Evolutionary conservation across 2,113 vertebrate species (phyloP).

Genomic region (Prietella phreatophila): DNA sequence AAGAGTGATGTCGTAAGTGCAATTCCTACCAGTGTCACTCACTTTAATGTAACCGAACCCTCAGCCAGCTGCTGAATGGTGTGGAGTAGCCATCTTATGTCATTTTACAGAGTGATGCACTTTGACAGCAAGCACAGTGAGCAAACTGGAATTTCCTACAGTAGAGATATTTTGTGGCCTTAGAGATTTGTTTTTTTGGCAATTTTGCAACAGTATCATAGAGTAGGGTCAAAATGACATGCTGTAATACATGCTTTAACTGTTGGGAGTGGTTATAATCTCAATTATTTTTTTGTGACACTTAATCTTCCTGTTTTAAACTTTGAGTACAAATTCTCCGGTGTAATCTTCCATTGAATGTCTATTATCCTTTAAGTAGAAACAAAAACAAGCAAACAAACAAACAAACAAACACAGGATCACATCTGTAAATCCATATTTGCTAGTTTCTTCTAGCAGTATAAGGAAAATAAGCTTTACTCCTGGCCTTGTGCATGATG

Average conservation of each 20-base stretch:
- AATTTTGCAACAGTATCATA: neutral
- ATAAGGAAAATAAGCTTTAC: neutral
- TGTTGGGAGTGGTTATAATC: neutral
- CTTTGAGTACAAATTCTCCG: neutral
- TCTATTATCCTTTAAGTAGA: neutral
- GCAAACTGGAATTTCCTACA: neutral
- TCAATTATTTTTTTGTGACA: neutral
- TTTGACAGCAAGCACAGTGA: slow-evolving; percentile 29
- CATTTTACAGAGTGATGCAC: slow-evolving; percentile 23
- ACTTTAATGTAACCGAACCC: slow-evolving; percentile 29
- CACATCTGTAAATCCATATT: neutral
- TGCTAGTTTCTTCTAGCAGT: neutral
- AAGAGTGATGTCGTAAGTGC: slow-evolving; percentile 29
- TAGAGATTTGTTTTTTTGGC: neutral
- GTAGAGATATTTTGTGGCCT: neutral
- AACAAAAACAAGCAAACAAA: neutral
- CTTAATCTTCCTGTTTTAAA: neutral
- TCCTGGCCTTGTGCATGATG: neutral
- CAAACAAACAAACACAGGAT: neutral
- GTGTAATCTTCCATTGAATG: neutral
- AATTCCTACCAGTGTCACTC: slow-evolving; percentile 36
- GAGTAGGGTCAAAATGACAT: neutral
- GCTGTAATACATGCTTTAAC: neutral
- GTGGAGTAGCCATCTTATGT: slow-evolving; percentile 15
- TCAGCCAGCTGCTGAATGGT: slow-evolving; percentile 33